Base-by-base conservation (phyloP, 2,113 vertebrate genomes). In the Argyrosomus japonicus region DNA sequence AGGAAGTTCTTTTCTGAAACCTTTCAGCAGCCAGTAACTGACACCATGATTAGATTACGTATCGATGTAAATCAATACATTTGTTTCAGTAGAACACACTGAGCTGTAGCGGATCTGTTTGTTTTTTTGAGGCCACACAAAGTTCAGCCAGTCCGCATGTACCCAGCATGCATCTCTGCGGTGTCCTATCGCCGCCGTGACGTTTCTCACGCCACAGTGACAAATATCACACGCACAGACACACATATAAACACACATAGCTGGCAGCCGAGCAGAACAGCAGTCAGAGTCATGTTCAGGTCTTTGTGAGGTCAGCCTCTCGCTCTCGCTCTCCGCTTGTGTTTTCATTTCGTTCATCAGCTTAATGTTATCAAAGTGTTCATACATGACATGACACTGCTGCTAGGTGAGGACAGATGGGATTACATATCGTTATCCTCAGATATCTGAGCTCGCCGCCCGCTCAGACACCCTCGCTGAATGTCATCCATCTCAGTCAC, bases 191-290 rank as follows among this genome's bases (percentile, higher is more conserved):
- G 74, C 82, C 61, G 40, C 48, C 29, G 83, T 93, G 93, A 85
- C 72, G 88, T 91, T 93, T 93, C 88, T 95, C 83, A 78, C 90
- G 53, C 82, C 71, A 25, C 50, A 3, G 91, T 62, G 90, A 86
- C 83, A 91, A 91, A 93, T 93, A 93, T 91, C 90, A 81, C 89
- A 92, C 88, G 72, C 60, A 23, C 74, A 78, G 58, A 85, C 87
- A 88, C 87, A 82, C 79, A 79, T 36, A 68, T 32, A 19, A 48
- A 82, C 21, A 68, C 74, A 80, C 73, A 75, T 10, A 5, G 86
- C 83, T 84, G 88, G 83, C 87, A 88, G 78, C 48, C 3, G 57
- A 77, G 65, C 84, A 83, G 68, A 83, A 84, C 86, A 81, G 75
- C 53, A 83, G 75, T 36, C 77, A 79, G 85, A 92, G 79, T 88